Base-by-base conservation (phyloP, 2,797 vertebrate genomes). In the Characodon lateralis region DNA sequence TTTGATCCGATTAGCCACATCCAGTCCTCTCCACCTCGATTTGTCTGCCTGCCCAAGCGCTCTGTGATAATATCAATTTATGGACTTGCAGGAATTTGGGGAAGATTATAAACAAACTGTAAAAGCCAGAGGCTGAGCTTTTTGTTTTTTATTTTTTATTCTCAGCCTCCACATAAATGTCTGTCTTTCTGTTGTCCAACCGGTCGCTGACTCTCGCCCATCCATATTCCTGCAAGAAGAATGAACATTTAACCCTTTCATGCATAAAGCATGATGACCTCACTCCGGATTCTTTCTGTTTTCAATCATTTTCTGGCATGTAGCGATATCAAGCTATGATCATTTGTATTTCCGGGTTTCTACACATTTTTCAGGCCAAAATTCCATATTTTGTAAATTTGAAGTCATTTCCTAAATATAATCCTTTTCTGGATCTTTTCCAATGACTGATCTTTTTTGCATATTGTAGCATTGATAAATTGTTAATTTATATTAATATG, bases 1-100 rank as follows among this genome's bases (percentile, higher is more conserved):
- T 82, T 70, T 91, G 86, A 94, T 93, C 87, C 73, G 84, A 93
- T 93, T 91, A 92, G 79, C 84, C 51, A 43, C 58, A 69, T 79
- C 71, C 72, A 41, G 53, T 24, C 35, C 31, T 50, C 82, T 68
- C 65, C 78, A 41, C 83, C 80, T 89, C 88, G 1, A 85, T 91
- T 88, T 74, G 78, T 92, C 88, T 85, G 79, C 83, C 58, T 39
- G 24, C 76, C 55, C 59, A 82, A 88, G 85, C 78, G 46, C 86
- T 85, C 43, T 16, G 3, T 26, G 18, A 78, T 91, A 88, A 88
- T 84, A 73, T 90, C 82, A 89, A 88, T 91, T 90, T 86, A 90
- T 90, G 87, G 86, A 89, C 88, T 83, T 48, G 78, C 78, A 81
- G 77, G 87, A 89, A 86, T 88, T 85, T 89, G 79, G 78, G 76